A percentile compares a stretch with the other conserved stretches of the same genome.
These are phyloP conservation scores for Drosophila rubida DNA, from an alignment of 2,888 invertebrate genomes.

Conservation along the genomic window DNA sequence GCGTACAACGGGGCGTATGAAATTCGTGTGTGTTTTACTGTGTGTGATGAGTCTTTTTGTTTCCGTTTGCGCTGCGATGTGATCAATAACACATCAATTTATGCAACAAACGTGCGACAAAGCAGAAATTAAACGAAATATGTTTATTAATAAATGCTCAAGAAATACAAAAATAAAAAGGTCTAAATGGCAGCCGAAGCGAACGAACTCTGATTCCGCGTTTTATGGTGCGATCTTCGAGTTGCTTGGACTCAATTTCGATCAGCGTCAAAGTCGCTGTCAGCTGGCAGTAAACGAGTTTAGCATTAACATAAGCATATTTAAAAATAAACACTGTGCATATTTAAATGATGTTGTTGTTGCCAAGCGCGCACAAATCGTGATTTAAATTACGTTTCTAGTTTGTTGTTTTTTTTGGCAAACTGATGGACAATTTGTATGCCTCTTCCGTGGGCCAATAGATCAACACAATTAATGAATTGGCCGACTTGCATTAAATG, in stretches of 20 bases:
- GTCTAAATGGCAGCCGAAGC: slow-evolving; percentile 6
- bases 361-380: slow-evolving; percentile 26
- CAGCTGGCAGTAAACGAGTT: slow-evolving; percentile 34
- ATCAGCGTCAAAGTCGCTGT: slow-evolving; percentile 7
- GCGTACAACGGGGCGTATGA: slow-evolving; percentile 36
- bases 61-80: slow-evolving; percentile 5
- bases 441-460: slow-evolving; percentile 34
- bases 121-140: background rate
- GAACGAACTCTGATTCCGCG: slow-evolving; percentile 2
- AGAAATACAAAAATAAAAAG: slow-evolving; percentile 4
- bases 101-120: slow-evolving; percentile 10
- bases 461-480: slow-evolving; percentile 28
- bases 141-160: slow-evolving; percentile 14
- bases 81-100: slow-evolving; percentile 19
- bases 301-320: slow-evolving; percentile 12
- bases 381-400: slow-evolving; percentile 11
- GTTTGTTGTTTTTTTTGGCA: background rate
- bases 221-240: slow-evolving; percentile 5
- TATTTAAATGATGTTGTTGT: slow-evolving; percentile 5
- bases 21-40: no score
- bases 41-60: slow-evolving; percentile 18
- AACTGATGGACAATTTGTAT: slow-evolving; percentile 32
- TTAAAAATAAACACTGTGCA: slow-evolving; percentile 3
- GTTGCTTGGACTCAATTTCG: slow-evolving; percentile 6
- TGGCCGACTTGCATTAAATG: slow-evolving; percentile 20